Conservation (phyloP, 2,113 vertebrate genomes). For the Muntiacus reevesi region DNA sequence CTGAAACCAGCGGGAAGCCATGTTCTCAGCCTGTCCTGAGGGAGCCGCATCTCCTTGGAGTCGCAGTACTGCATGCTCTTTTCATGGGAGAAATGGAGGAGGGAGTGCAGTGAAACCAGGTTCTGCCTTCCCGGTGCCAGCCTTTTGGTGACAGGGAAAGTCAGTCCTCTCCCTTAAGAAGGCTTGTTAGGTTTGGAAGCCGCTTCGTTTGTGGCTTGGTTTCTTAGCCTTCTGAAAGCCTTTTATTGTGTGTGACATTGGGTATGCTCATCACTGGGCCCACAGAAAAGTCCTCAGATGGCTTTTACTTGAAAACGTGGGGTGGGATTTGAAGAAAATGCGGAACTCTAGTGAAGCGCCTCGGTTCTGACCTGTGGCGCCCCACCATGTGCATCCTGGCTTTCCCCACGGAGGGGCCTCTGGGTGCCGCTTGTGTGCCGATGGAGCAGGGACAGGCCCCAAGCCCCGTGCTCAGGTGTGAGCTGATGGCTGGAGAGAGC, state of each 20-base stretch:
- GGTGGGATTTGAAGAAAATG: neutral
- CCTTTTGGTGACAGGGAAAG: neutral
- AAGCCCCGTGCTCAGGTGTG: neutral
- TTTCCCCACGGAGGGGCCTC: neutral
- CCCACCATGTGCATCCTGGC: neutral
- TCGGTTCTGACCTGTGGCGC: neutral
- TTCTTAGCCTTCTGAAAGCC: constrained; percentile 26
- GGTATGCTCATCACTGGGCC: neutral
- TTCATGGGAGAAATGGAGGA: neutral
- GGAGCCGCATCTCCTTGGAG: neutral
- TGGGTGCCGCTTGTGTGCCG: neutral
- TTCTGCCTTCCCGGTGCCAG: neutral
- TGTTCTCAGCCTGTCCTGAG: neutral
- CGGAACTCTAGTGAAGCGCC: neutral
- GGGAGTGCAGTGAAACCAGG: neutral
- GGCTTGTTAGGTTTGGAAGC: neutral
- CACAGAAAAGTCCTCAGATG: neutral
- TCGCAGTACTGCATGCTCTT: neutral
- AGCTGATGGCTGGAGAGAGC: neutral
- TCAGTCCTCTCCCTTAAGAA: neutral
- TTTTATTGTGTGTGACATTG: neutral
- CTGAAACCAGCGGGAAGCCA: neutral
- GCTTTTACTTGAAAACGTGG: neutral
- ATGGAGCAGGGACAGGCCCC: neutral
- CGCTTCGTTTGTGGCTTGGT: neutral